phyloP scores from a whole-genome alignment of 2,888 invertebrate species.

The Diplolepis rosae region DNA sequence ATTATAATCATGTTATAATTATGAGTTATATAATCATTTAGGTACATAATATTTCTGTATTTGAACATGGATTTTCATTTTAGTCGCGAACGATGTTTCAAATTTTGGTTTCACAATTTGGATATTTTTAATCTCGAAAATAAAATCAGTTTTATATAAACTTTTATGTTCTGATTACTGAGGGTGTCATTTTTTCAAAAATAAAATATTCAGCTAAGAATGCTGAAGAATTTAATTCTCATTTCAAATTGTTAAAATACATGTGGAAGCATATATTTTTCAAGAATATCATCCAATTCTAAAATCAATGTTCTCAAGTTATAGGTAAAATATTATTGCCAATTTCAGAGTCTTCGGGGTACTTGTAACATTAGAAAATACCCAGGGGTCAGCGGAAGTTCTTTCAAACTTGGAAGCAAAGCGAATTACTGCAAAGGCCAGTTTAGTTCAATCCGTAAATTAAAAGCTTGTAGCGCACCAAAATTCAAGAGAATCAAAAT shows the following conservation, averaged over 20 bases:
- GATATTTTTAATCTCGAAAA: too few relatives aligned
- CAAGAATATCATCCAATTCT: too few relatives aligned
- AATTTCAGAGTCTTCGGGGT: conserved; percentile 22
- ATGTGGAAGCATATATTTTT: too few relatives aligned
- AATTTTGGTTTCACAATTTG: too few relatives aligned
- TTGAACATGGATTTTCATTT: too few relatives aligned
- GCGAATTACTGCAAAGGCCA: conserved; percentile 55
- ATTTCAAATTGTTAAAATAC: conserved; percentile 18
- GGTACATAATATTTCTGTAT: too few relatives aligned
- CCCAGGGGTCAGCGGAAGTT: conserved; percentile 46
- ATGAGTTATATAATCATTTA: too few relatives aligned
- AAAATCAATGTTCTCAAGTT: conserved; percentile 24
- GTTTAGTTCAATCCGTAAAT: conserved; percentile 38
- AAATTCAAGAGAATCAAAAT: conserved; percentile 2
- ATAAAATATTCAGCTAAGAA: not conserved
- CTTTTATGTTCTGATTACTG: too few relatives aligned
- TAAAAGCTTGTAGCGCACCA: conserved; percentile 51
- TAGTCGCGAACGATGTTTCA: too few relatives aligned
- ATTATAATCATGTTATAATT: too few relatives aligned
- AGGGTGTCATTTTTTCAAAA: conserved; percentile 1
- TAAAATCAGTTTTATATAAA: too few relatives aligned
- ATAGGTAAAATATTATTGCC: conserved; percentile 20
- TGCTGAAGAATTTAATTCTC: conserved; percentile 4
- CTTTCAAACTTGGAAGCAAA: conserved; percentile 56
- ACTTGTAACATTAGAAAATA: not conserved